Base-by-base conservation (phyloP, 1,140 invertebrate species). In the Procambarus virginalis region DNA sequence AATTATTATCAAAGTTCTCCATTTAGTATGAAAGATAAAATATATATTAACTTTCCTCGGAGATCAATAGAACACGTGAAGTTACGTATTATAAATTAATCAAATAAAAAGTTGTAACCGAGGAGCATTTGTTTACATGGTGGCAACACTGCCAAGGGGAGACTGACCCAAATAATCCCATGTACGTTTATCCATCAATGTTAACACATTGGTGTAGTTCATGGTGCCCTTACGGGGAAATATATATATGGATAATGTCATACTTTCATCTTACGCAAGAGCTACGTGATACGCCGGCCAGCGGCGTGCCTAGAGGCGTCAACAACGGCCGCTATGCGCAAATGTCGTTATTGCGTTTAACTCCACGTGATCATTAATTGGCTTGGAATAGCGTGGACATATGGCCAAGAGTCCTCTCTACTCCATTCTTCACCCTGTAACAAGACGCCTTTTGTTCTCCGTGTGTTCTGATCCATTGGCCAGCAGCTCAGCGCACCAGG, bases 331-430 rank as follows among this genome's bases (percentile, higher is more conserved):
- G 34, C n/a, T 55, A 1, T 55, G 6, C 12, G 51, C 34, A 64
- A 64, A 46, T 83, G 34, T 70, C 22, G 45, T 55, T 84, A 46
- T 51, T 46, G 45, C 68, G 75, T 86, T 79, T 86, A 60, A 64
- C 84, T 79, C 58, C 5, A 12, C 6, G 51, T 79, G 84, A 86
- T 86, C 84, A 86, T 86, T 86, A 86, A 86, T 86, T 86, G 84
- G 84, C 51, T 86, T 79, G 84, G 84, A 86, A 86, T 86, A 86
- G 84, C 84, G 84, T 79, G 84, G 55, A 86, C 84, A 86, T 86
- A 86, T 86, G 84, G 84, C 84, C 84, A 68, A 86, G 84, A 76
- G 58, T 64, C 76, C 84, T 86, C 76, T 49, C 6, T 68, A 79
- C 84, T 79, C 84, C 76, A 86, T 79, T 78, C 84, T 78, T 64